Conservation (phyloP, 2,113 vertebrate genomes). For the Anolis carolinensis region DNA sequence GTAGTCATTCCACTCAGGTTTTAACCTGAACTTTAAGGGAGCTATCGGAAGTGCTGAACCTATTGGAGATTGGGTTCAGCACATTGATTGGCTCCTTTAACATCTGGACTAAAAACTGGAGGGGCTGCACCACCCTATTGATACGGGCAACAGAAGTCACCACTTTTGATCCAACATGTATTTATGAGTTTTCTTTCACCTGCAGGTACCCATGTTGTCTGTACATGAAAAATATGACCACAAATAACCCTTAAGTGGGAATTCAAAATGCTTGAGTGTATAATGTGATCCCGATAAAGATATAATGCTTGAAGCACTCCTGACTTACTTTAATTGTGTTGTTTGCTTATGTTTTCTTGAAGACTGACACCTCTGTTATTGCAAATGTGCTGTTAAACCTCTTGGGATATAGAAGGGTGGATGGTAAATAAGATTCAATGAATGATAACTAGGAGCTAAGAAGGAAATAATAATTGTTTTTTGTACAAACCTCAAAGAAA, state of each 20-base stretch:
- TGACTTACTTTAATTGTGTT: background rate
- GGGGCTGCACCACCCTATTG: too few species aligned
- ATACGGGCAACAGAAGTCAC: too few species aligned
- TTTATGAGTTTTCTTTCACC: background rate
- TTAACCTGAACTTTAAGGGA: too few species aligned
- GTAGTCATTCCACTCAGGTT: too few species aligned
- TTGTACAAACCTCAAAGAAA: background rate
- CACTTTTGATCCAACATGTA: too few species aligned
- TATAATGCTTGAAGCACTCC: background rate
- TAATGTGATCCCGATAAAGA: background rate
- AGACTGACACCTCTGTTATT: background rate
- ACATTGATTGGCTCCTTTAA: too few species aligned
- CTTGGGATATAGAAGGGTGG: background rate
- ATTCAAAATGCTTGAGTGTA: background rate
- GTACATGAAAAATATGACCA: background rate
- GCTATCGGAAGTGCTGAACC: too few species aligned
- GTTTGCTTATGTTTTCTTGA: background rate
- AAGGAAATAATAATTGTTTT: background rate
- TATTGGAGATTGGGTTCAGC: too few species aligned
- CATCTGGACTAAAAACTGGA: too few species aligned
- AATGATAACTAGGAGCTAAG: background rate
- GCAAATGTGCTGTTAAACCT: background rate
- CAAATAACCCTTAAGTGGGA: background rate
- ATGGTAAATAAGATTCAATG: background rate
- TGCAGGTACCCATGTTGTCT: background rate